A percentile compares a stretch with the other conserved stretches of the same genome.
Evolutionary conservation across 2,888 invertebrate genomes (phyloP).

Genomic region (Cacoxenus indagator): DNA sequence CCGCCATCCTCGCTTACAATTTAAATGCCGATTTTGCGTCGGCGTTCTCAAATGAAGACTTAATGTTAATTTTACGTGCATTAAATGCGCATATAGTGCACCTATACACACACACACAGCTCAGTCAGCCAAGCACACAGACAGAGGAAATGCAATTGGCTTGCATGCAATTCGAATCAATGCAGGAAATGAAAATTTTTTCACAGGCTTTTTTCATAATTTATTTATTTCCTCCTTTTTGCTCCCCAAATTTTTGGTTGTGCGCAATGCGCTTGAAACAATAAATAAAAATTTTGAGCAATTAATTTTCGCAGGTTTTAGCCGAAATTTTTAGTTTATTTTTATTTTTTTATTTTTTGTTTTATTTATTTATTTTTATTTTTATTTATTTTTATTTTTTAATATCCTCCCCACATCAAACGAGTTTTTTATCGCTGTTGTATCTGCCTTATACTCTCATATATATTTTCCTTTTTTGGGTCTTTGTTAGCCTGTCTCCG

Average conservation of each 20-base stretch:
- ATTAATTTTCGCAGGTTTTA: conserved; percentile 50
- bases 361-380: no score
- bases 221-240: neutral
- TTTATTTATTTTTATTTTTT: no score
- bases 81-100: conserved; percentile 4
- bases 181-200: neutral
- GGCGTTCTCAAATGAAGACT: conserved; percentile 28
- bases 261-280: conserved; percentile 47
- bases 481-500: no score
- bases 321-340: neutral
- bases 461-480: no score
- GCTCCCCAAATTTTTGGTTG: neutral
- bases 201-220: neutral
- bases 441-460: no score
- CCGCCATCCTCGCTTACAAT: neutral
- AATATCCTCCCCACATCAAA: no score
- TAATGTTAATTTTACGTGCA: conserved; percentile 43
- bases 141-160: neutral
- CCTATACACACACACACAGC: neutral
- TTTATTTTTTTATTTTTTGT: neutral
- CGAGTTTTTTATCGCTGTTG: no score
- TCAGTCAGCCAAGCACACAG: neutral
- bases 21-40: conserved; percentile 22
- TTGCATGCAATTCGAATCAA: neutral
- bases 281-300: conserved; percentile 55